Evolutionary conservation across 2,113 vertebrate genomes (phyloP), one percentile per base, ranked within the genome.

Genomic region (Drymodes brunneopygia): DNA sequence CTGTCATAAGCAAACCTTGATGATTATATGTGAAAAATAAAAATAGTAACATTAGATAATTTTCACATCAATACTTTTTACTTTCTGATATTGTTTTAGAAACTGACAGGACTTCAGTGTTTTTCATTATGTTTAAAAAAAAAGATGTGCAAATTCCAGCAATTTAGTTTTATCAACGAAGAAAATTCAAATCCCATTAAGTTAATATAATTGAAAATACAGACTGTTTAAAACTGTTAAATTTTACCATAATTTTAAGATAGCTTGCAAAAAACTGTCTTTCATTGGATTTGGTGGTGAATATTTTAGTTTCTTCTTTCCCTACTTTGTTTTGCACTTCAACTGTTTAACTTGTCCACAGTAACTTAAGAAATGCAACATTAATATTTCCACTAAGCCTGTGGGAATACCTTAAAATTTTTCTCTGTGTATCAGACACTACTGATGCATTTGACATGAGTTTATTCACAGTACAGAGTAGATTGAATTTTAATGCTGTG

Each of bases 41-140:
- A 40, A 62, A 69, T 12, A 62, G 27, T 15, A 51, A 35, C 20
- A 42, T 2, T 4, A 64, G 50, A 60, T 87, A 35, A 73, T 19
- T 27, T 69, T 78, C 18, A 23, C 1, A 2, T 51, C 31, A 28
- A 48, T 20, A 61, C 14, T 29, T 75, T 51, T 56, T 65, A 38
- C 14, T 69, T 82, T 14, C 29, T 17, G 2, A 25, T 29, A 18
- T 50, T 0, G 0, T 62, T 67, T 45, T 58, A 80, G 67, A 58
- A 81, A 65, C 29, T 35, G 19, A 31, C 48, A 54, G 5, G 10
- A 40, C 17, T 73, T 57, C 36, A 54, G 4, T 18, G 13, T 38
- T 87, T 73, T n/a, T 53, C 15, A 60, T 17, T 5, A 25, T 58
- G n/a, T 61, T 73, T 83, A 31, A 19, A 73, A 38, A 86, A 71